A percentile compares a stretch with the other conserved stretches of the same genome.
Evolutionary conservation across 1,140 invertebrate genomes (phyloP).

Genomic region (Pemphigus obesinymphae): DNA sequence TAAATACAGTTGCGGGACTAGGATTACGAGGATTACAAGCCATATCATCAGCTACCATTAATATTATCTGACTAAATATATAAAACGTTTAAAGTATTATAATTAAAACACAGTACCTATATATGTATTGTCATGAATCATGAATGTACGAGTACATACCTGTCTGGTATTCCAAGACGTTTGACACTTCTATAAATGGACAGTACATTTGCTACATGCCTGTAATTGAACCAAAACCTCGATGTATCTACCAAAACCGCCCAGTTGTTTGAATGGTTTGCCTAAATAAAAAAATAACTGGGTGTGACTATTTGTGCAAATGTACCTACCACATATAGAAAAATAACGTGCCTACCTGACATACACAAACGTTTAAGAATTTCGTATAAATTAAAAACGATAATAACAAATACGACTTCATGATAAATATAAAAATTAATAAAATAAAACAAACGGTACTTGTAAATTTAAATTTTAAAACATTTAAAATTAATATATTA

Average conservation of each 20-base stretch:
- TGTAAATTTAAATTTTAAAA: too few relatives aligned
- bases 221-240: slow-evolving; percentile 99
- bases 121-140: neutral
- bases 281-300: slow-evolving; percentile 36
- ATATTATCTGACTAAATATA: slow-evolving; percentile 77
- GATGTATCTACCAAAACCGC: slow-evolving; percentile 97
- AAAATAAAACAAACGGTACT: neutral
- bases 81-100: too few relatives aligned
- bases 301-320: neutral
- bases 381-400: neutral
- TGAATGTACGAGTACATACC: slow-evolving; percentile 54
- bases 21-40: slow-evolving; percentile 98
- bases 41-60: slow-evolving; percentile 99
- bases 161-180: slow-evolving; percentile 92
- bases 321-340: too few relatives aligned
- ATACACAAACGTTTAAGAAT: neutral
- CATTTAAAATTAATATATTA: too few relatives aligned
- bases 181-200: slow-evolving; percentile 98
- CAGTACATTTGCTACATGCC: slow-evolving; percentile 97
- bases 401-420: neutral
- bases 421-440: neutral
- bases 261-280: slow-evolving; percentile 94
- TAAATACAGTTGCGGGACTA: slow-evolving; percentile 94
- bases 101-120: neutral
- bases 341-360: neutral